phyloP scores from a whole-genome alignment of 2,888 invertebrate genomes.

The Harpagoxenus sublaevis region DNA sequence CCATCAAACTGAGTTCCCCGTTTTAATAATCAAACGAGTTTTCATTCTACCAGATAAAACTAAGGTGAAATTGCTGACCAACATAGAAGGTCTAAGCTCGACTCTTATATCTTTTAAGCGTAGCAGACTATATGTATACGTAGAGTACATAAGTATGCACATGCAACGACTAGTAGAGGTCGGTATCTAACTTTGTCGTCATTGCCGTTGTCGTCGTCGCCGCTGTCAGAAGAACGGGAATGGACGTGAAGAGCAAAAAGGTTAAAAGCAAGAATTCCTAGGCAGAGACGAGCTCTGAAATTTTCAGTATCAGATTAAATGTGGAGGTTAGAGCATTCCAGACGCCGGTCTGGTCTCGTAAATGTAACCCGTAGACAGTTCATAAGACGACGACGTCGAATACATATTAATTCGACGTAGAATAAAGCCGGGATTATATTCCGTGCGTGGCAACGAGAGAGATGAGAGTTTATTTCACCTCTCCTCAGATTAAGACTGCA shows the following conservation, averaged over 20 bases:
- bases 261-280: conserved; percentile 46
- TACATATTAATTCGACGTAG: conserved; percentile 30
- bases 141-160: conserved; percentile 25
- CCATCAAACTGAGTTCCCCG: not conserved
- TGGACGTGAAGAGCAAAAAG: conserved; percentile 31
- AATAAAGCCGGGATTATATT: conserved; percentile 12
- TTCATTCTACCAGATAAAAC: conserved; percentile 13
- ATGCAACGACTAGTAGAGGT: conserved; percentile 23
- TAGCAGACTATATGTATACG: conserved; percentile 7
- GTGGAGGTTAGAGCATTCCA: conserved; percentile 45
- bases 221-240: conserved; percentile 19
- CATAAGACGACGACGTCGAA: conserved; percentile 14
- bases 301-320: conserved; percentile 56
- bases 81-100: conserved; percentile 2
- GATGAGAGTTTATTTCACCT: not conserved
- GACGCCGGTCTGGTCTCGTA: conserved; percentile 26
- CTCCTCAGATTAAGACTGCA: not conserved
- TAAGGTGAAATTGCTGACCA: conserved; percentile 1
- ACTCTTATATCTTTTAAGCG: conserved; percentile 40
- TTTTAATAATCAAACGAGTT: conserved; percentile 10
- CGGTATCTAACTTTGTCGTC: conserved; percentile 43
- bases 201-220: conserved; percentile 16
- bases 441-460: not conserved
- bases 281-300: conserved; percentile 41
- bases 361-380: conserved; percentile 38